A percentile compares a stretch with the other conserved stretches of the same genome.
These are phyloP conservation scores for Margaritifera margaritifera DNA, from an alignment of 2,888 invertebrate genomes.

Conservation along the genomic window DNA sequence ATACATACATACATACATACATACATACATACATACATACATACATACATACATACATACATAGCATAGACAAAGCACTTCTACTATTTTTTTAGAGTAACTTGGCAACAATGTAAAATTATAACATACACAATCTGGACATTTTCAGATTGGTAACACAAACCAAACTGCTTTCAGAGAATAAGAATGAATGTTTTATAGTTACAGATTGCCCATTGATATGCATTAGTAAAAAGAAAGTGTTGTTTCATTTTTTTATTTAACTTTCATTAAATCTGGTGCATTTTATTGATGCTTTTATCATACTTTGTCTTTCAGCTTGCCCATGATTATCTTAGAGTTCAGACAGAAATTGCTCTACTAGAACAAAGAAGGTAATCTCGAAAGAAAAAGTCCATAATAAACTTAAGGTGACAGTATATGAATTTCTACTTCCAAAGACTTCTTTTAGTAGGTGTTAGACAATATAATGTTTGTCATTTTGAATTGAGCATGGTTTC, in stretches of 20 bases:
- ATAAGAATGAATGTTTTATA: background rate
- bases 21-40: too few species aligned
- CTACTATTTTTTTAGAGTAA: too few species aligned
- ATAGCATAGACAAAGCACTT: too few species aligned
- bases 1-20: too few species aligned
- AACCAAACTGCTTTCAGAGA: background rate
- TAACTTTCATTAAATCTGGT: background rate
- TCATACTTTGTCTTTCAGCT: constrained; percentile 74
- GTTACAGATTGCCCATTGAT: background rate
- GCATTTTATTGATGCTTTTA: constrained; percentile 1
- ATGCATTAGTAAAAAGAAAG: background rate
- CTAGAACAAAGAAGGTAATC: constrained; percentile 84
- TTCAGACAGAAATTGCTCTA: constrained; percentile 89
- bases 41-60: too few species aligned
- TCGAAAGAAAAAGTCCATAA: background rate
- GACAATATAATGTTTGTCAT: too few species aligned
- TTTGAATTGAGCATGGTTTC: too few species aligned
- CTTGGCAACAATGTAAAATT: too few species aligned
- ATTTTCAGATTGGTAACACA: background rate
- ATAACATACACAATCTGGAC: too few species aligned
- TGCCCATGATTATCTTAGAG: constrained; percentile 90
- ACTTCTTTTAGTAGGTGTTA: too few species aligned
- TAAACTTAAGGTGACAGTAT: too few species aligned
- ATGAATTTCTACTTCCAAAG: too few species aligned
- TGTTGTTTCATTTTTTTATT: background rate